Base-by-base conservation (phyloP, 2,888 invertebrate genomes). In the Operophtera brumata region DNA sequence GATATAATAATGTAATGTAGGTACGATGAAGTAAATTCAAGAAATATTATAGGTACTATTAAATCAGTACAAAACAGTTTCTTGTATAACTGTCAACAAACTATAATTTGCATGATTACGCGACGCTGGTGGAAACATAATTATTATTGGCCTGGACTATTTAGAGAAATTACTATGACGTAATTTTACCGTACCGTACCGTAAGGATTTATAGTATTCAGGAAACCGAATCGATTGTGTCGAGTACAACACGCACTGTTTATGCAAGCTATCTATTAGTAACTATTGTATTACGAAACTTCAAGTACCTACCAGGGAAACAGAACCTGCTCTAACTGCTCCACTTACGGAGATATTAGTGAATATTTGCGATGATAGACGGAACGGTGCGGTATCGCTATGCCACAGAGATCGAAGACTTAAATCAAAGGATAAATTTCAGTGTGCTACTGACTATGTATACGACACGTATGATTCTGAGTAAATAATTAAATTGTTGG, bases 261-360 rank as follows among this genome's bases (percentile, higher is more conserved):
- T 87, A 86, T 82, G 87, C 84, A 87, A 88, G 82, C 78, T 78
- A 86, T 86, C 80, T 83, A 87, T 86, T 87, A 88, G 80, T 77
- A 76, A 77, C 79, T 76, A 83, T 84, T 84, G 82, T 82, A 67
- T 88, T 86, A 83, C 82, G 78, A 76, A 80, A 86, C 66, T 37
- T 66, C 64, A n/a, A 63, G 59, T 20, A 20, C 2, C 20, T 52
- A 66, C 61, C 69, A 76, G 79, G 80, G 74, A 76, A 80, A 80
- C 74, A 73, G 71, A 68, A 77, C 73, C 59, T 57, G 71, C 70
- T 69, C 39, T 70, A 54, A 61, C 65, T 78, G 75, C 77, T 79
- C 77, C 66, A 81, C 70, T 80, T 78, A 69, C 45, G 51, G 53
- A 74, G 65, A 75, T 72, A 72, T 77, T 71, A 75, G 65, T 63